Conservation (phyloP, 53 echinoderm and acorn worm species). For the Luidia sarsii region DNA sequence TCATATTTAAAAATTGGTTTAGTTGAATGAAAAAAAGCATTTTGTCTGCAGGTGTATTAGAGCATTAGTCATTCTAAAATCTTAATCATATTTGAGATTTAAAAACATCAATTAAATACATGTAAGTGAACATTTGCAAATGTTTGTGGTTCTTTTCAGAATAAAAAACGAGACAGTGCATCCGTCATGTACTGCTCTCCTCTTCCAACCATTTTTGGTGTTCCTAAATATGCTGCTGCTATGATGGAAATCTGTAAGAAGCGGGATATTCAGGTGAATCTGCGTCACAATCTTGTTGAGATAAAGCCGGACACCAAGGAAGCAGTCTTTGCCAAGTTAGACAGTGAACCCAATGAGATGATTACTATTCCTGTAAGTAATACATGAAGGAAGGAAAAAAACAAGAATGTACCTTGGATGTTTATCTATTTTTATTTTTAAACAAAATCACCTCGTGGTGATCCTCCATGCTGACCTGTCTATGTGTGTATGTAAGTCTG, state of each 20-base stretch:
- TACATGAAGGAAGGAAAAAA: too few relatives aligned
- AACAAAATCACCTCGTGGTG: too few relatives aligned
- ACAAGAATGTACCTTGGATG: too few relatives aligned
- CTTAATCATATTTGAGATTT: not conserved
- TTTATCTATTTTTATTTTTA: too few relatives aligned
- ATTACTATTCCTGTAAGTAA: constrained; percentile 78
- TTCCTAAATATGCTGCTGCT: constrained; percentile 78
- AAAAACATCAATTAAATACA: not conserved
- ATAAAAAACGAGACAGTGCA: constrained; percentile 76
- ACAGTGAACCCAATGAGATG: constrained; percentile 74
- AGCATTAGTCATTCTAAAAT: too few relatives aligned
- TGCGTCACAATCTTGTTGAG: constrained; percentile 78
- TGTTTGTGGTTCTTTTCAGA: constrained; percentile 29
- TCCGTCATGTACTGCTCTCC: constrained; percentile 78
- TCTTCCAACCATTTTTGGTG: constrained; percentile 73
- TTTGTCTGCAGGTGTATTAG: too few relatives aligned
- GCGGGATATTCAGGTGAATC: constrained; percentile 76
- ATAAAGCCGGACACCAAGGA: constrained; percentile 77
- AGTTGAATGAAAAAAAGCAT: too few relatives aligned
- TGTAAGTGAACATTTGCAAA: not conserved
- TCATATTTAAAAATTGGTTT: too few relatives aligned
- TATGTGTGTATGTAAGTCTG: too few relatives aligned
- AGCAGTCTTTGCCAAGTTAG: constrained; percentile 75
- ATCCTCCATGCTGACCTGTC: too few relatives aligned
- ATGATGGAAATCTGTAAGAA: constrained; percentile 71